Evolutionary conservation across 1,140 invertebrate species (phyloP), one percentile per base, ranked within the genome.

Genomic region (Trachymyrmex septentrionalis): DNA sequence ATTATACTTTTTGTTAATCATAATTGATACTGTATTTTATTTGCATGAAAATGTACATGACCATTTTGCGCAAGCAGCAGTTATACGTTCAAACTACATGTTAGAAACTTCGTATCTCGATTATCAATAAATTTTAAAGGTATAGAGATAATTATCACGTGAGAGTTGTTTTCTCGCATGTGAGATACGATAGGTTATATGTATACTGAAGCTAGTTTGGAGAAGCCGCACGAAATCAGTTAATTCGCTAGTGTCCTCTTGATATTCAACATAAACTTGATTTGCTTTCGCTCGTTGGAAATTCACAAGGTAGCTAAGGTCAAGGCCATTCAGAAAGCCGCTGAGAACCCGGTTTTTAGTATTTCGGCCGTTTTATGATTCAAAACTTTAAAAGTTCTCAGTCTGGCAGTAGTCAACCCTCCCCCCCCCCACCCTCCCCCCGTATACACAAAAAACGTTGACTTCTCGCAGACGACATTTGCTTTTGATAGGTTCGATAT

Each of bases 321-420:
- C 86, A 87, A 90, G 89, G 88, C 44, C 44, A n/a, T 24, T 67
- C 72, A 48, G 34, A 89, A 77, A 87, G 27, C 4, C 7, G 27
- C 3, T 19, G 12, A 69, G 50, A 55, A 9, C 1, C 24, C 5
- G 38, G n/a, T 59, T 24, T 73, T 87, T 75, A 71, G 78, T 80
- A 55, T 87, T 89, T 78, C 66, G 69, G 19, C 12, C 59, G 61
- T 61, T 53, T 67, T 55, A 63, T 90, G 85, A 90, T 72, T 66
- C 73, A 85, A 89, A 87, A 87, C 75, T 77, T 86, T 3, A 69
- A 12, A 72, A 63, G 34, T 90, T 90, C 87, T 90, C 87, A 81
- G 57, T n/a, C 44, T 30, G 9, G 2, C 9, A 44, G 14, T 50
- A 3, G 4, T 50, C 14, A 16, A 50, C 12, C 30, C 3, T 30